A percentile compares a stretch with the other conserved stretches of the same genome.
Evolutionary conservation across 2,113 vertebrate genomes (phyloP).

Genomic region (Psephotus haematonotus): DNA sequence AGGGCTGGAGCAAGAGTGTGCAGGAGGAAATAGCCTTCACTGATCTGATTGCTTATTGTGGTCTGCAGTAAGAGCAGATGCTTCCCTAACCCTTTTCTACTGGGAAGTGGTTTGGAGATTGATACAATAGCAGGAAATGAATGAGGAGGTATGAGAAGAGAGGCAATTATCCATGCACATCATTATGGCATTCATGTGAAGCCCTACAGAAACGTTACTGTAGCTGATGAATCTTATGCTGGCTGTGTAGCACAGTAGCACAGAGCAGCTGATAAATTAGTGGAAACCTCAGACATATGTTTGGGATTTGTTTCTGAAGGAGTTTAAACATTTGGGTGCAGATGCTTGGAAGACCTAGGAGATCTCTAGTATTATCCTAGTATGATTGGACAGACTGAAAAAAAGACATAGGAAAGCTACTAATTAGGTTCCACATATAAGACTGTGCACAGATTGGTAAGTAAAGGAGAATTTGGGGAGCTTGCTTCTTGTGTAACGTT

Average conservation of each 20-base stretch:
- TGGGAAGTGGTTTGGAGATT: not conserved
- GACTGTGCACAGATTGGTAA: not conserved
- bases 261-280: not conserved
- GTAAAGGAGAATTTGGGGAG: not conserved
- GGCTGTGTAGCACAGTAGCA: not conserved
- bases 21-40: not conserved
- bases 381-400: not conserved
- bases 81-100: not conserved
- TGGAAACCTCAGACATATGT: not conserved
- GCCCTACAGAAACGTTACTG: not conserved
- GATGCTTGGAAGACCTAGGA: not conserved
- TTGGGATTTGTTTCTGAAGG: not conserved
- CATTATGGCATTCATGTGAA: not conserved
- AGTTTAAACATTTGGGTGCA: not conserved
- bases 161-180: not conserved
- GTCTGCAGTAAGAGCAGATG: not conserved
- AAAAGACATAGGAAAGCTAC: not conserved
- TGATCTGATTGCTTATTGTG: not conserved
- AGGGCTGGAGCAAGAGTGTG: not conserved
- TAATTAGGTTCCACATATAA: not conserved
- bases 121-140: conserved; percentile 38
- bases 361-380: not conserved
- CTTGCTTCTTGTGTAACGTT: not conserved
- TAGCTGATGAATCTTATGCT: not conserved
- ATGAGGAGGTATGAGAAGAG: not conserved